A percentile compares a stretch with the other conserved stretches of the same genome.
Conservation (phyloP, 2,797 vertebrate species). For the Sebastiscus tertius region DNA sequence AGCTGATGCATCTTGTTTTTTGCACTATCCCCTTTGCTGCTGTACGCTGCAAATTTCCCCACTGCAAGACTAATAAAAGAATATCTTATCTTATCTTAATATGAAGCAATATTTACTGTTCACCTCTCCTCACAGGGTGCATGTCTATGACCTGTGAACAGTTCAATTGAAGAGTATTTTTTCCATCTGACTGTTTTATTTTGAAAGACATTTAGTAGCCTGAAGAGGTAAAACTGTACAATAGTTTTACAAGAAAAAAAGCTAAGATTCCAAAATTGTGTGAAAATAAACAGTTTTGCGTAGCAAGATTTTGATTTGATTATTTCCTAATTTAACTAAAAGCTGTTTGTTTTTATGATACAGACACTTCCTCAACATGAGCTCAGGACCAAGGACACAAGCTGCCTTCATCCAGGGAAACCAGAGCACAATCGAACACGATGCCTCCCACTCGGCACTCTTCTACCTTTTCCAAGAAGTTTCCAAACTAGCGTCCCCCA, state of each 20-base stretch:
- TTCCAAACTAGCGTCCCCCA: conserved; percentile 73
- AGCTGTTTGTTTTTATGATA: conserved; percentile 21
- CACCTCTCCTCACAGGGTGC: background rate
- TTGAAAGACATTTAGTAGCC: background rate
- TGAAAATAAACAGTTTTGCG: background rate
- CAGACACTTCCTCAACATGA: conserved; percentile 65
- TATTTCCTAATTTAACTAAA: background rate
- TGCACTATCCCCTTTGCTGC: too few species aligned
- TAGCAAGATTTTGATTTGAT: background rate
- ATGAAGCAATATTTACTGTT: background rate
- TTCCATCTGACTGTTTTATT: background rate
- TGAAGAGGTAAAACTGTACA: background rate
- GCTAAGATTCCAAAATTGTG: background rate
- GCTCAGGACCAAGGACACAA: conserved; percentile 41
- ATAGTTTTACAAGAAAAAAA: background rate
- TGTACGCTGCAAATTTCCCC: too few species aligned
- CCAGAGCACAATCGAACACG: conserved; percentile 47
- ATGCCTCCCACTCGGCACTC: conserved; percentile 70
- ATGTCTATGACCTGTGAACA: background rate
- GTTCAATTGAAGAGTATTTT: background rate
- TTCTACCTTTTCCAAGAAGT: conserved; percentile 84
- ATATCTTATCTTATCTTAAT: too few species aligned
- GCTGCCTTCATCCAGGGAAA: conserved; percentile 39
- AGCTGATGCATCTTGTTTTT: too few species aligned
- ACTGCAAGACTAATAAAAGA: too few species aligned